Base-by-base conservation (phyloP, 2,797 vertebrate species). In the Myripristis jacobus region DNA sequence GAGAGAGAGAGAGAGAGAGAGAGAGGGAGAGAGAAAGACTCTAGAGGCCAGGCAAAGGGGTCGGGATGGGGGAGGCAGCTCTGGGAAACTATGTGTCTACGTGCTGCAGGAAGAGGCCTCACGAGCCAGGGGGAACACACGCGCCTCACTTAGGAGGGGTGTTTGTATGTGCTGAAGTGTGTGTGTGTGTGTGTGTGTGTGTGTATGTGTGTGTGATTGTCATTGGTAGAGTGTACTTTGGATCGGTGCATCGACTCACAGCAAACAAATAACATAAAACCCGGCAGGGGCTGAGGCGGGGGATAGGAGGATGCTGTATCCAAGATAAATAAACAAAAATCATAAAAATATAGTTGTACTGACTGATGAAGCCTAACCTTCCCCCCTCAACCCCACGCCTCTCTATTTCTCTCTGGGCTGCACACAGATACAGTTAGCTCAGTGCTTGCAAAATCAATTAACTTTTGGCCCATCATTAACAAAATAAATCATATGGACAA, bases 21-120 rank as follows among this genome's bases (percentile, higher is more conserved):
- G 27, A 0, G n/a, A 54, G 16, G 44, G 51, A 44, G 9, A 57
- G 24, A 47, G 68, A 80, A 27, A 77, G 70, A 80, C 87, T 78
- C 80, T 71, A 53, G 79, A 84, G 88, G 86, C 81, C 60, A 62
- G 70, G 82, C 15, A 19, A 52, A 46, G 56, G 70, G 70, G 57
- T 66, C 70, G 61, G 63, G 56, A 58, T 68, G 57, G 16, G 52
- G 34, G 56, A 19, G 66, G 66, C 13, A 21, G 75, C 48, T 87
- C 89, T 93, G 91, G 91, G 93, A 94, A 94, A 94, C 66, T 92
- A 92, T 93, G 90, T 83, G 86, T 88, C 81, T 94, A 93, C 89
- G 93, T 94, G 93, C 89, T 66, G 85, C 92, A 94, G 92, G 92
- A 94, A 92, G 92, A 90, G 84, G 90, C 83, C 90, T 85, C 10